Base-by-base conservation (phyloP, 2,888 invertebrate species). In the Rotaria socialis region DNA sequence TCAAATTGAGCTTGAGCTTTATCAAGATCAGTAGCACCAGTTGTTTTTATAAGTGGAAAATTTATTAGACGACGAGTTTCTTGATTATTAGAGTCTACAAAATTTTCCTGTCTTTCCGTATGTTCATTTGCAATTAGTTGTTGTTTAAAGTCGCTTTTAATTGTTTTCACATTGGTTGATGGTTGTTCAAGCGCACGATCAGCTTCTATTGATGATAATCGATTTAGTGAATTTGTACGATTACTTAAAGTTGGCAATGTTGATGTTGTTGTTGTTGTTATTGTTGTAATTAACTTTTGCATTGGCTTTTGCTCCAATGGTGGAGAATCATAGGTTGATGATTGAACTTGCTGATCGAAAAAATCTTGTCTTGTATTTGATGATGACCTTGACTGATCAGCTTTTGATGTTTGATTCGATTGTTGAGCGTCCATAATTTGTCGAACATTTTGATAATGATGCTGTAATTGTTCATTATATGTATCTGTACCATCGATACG, bases 1-100 rank as follows among this genome's bases (percentile, higher is more conserved):
- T n/a, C 22, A 4, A 14, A 4, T 47, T 43, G n/a, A 47, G 24
- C 14, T 47, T 47, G 80, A 14, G n/a, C 80, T 47, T n/a, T 35
- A 80, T 80, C 80, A 80, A 80, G 47, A 47, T 80, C 80, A 4
- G 80, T 80, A 80, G 24, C 47, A 41, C n/a, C 22, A 47, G 19
- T 4, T 1, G 14, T 22, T 80, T 47, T 80, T 47, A 1, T 24
- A 19, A 5, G 16, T 24, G 80, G 24, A n/a, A n/a, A 0, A 11
- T 19, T 11, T 24, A 47, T 5, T 24, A 47, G 2, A 47, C 35
- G 80, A 43, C 14, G 43, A 24, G 8, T 10, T 8, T 47, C 47
- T 47, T 24, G 0, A 47, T 80, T 47, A 47, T 6, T 47, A 8
- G 24, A 22, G 47, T 80, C 80, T 14, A 8, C 5, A n/a, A 41